These are phyloP conservation scores for Clusia tigrina DNA, from an alignment of 2,888 invertebrate species.

Conservation along the genomic window DNA sequence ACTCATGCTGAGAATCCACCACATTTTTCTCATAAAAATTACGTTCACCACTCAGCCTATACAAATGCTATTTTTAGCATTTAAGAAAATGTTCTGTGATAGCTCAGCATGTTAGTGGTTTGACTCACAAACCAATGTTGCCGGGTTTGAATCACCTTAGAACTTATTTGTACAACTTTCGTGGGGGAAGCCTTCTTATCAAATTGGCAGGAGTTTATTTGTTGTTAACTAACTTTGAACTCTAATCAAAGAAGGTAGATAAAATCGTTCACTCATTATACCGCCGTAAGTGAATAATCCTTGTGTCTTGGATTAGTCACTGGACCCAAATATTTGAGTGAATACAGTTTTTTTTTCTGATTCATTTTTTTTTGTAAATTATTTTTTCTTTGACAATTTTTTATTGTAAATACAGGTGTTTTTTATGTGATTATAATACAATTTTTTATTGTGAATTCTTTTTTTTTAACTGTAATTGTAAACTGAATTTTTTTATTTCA, in stretches of 20 bases:
- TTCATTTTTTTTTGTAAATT: not conserved
- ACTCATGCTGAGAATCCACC: too few species aligned
- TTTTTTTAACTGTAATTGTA: too few species aligned
- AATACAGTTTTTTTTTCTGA: not conserved
- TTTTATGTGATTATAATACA: too few species aligned
- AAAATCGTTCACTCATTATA: conserved; percentile 58
- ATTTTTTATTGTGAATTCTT: too few species aligned
- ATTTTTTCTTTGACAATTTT: not conserved
- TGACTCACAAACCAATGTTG: too few species aligned
- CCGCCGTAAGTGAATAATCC: conserved; percentile 45
- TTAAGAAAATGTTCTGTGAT: too few species aligned
- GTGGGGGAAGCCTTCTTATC: not conserved
- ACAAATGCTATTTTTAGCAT: too few species aligned
- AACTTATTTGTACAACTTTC: not conserved
- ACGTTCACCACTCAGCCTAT: too few species aligned
- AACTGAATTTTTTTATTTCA: too few species aligned
- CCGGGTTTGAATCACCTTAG: not conserved
- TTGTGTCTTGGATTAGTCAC: conserved; percentile 1
- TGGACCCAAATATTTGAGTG: not conserved
- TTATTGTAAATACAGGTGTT: too few species aligned
- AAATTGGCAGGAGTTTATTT: conserved; percentile 54
- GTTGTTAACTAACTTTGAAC: conserved; percentile 44
- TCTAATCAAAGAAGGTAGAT: conserved; percentile 63
- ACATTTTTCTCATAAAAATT: too few species aligned
- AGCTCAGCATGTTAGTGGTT: too few species aligned